A percentile compares a stretch with the other conserved stretches of the same genome.
These are phyloP conservation scores for Mythimna vitellina DNA, from an alignment of 2,888 invertebrate species.

Conservation along the genomic window DNA sequence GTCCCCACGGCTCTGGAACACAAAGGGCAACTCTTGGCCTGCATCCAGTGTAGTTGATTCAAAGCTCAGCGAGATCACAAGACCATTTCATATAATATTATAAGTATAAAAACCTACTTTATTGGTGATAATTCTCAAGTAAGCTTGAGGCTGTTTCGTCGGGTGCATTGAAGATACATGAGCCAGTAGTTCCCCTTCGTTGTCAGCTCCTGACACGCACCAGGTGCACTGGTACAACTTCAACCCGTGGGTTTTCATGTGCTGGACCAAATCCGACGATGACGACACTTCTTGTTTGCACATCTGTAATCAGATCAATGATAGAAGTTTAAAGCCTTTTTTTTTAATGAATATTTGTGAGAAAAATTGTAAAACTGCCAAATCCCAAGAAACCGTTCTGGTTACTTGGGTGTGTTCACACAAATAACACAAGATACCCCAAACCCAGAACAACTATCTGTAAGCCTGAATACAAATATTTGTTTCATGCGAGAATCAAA, in stretches of 20 bases:
- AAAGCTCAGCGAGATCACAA: not conserved
- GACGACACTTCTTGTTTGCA: conserved; percentile 69
- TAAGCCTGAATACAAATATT: no score
- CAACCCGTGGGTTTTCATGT: conserved; percentile 82
- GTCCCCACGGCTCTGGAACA: no score
- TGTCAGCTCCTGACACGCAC: conserved; percentile 83
- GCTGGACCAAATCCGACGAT: conserved; percentile 75
- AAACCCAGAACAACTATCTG: no score
- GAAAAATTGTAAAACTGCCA: no score
- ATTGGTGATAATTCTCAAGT: conserved; percentile 80
- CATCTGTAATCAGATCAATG: conserved; percentile 66
- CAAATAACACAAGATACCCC: no score
- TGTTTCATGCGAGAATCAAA: no score
- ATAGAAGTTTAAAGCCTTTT: not conserved
- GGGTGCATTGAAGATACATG: conserved; percentile 86
- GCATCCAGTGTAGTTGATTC: no score
- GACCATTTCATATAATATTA: not conserved
- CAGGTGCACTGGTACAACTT: conserved; percentile 85
- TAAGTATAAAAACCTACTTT: conserved; percentile 69
- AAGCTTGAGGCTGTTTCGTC: conserved; percentile 80
- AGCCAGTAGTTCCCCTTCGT: conserved; percentile 76
- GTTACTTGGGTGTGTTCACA: no score
- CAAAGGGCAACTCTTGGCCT: no score
- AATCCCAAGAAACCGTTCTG: no score
- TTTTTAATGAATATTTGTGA: no score